Evolutionary conservation across 1,140 invertebrate genomes (phyloP).

Genomic region (Latrodectus geometricus): DNA sequence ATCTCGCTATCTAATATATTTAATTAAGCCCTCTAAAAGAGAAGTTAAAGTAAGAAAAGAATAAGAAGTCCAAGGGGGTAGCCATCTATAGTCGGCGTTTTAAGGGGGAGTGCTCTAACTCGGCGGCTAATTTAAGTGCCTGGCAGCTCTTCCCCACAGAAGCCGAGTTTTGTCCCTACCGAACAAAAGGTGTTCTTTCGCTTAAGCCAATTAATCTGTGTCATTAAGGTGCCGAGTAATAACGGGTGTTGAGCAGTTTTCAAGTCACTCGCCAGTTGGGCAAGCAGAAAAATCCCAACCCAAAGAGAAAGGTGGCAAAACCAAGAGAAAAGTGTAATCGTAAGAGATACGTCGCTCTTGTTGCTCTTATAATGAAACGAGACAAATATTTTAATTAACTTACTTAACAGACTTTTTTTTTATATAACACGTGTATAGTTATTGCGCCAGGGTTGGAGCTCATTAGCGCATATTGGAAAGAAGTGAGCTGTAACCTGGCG

Average conservation of each 20-base stretch:
- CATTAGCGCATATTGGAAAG: no score
- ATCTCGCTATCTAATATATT: slow-evolving; percentile 58
- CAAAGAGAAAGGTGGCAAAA: no score
- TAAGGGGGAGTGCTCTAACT: slow-evolving; percentile 37
- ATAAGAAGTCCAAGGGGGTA: slow-evolving; percentile 9
- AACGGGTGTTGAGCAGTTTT: slow-evolving; percentile 36
- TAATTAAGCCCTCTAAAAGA: slow-evolving; percentile 52
- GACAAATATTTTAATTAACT: background rate
- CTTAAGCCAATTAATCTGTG: slow-evolving; percentile 60
- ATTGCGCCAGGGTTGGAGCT: background rate
- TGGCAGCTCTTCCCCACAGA: background rate
- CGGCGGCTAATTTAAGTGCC: slow-evolving; percentile 37
- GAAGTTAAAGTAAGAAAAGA: slow-evolving; percentile 27
- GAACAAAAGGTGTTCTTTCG: slow-evolving; percentile 58
- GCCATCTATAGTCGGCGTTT: slow-evolving; percentile 18
- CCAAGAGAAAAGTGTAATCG: background rate
- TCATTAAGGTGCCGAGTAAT: slow-evolving; percentile 48
- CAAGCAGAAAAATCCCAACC: slow-evolving; percentile 45
- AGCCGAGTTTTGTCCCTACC: slow-evolving; percentile 39
- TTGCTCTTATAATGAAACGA: background rate
- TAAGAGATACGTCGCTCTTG: background rate
- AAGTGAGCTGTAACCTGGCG: no score
- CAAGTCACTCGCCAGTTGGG: background rate
- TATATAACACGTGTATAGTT: background rate
- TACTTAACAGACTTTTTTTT: background rate